phyloP scores from a whole-genome alignment of 2,113 vertebrate genomes.

The Pluvianellus socialis region DNA sequence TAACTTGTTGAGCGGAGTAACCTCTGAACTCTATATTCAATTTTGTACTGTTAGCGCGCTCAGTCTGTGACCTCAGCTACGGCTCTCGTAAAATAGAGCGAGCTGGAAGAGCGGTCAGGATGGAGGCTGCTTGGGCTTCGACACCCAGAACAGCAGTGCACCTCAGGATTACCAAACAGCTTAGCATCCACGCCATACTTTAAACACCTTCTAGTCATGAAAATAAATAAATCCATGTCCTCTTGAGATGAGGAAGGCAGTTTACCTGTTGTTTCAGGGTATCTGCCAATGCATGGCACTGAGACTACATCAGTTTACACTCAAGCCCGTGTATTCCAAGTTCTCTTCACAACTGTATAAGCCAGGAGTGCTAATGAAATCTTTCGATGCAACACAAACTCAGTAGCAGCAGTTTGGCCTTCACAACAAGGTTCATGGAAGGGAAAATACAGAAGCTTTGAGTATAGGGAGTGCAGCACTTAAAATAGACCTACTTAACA shows the following conservation, averaged over 20 bases:
- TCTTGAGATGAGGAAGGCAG: not conserved
- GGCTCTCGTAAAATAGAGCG: not conserved
- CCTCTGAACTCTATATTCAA: not conserved
- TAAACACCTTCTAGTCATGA: not conserved
- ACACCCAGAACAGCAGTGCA: not conserved
- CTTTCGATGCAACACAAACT: not conserved
- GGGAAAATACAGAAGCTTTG: not conserved
- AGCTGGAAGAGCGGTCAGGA: not conserved
- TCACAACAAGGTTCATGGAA: not conserved
- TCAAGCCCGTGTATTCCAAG: not conserved
- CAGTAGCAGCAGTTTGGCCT: not conserved
- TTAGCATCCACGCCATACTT: not conserved
- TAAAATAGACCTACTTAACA: not conserved
- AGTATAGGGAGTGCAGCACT: not conserved
- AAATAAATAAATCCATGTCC: not conserved
- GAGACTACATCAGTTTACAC: not conserved
- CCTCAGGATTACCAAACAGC: not conserved
- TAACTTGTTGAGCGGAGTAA: slow-evolving; percentile 31
- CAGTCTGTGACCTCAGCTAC: not conserved
- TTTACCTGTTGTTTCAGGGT: not conserved
- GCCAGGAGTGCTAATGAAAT: not conserved
- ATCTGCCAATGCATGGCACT: not conserved
- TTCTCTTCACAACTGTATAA: not conserved
- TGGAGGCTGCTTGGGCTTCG: not conserved
- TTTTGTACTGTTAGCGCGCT: not conserved